phyloP scores from a whole-genome alignment of 35 echinoderm and acorn worm species.

The Amphiura filiformis region DNA sequence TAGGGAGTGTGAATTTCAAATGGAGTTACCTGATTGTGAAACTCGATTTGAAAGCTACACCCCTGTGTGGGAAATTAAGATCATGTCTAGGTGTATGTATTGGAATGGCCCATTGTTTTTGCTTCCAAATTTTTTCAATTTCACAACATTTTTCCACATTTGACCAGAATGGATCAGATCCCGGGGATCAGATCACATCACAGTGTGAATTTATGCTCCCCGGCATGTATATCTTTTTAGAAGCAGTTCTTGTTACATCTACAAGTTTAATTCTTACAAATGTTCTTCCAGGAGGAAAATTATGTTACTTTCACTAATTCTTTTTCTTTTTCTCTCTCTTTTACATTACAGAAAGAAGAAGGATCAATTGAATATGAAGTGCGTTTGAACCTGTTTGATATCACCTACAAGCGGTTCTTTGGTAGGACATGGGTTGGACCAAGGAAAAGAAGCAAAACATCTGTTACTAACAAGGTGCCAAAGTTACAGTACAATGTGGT shows the following conservation, averaged over 20 bases:
- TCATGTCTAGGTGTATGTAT: too few species aligned
- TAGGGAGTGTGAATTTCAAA: too few species aligned
- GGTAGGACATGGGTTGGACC: constrained; percentile 88
- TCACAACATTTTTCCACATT: too few species aligned
- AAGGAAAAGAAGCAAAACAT: constrained; percentile 40
- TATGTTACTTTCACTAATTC: neutral
- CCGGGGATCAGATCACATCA: too few species aligned
- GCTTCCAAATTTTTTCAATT: too few species aligned
- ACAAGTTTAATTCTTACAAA: neutral
- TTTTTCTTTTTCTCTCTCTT: neutral
- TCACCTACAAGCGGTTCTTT: constrained; percentile 92
- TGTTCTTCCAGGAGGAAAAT: neutral
- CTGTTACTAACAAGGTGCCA: neutral
- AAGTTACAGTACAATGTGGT: neutral
- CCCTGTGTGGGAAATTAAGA: too few species aligned
- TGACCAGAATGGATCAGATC: too few species aligned
- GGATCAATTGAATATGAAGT: constrained; percentile 69
- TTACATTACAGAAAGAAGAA: constrained; percentile 52
- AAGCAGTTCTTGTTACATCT: neutral
- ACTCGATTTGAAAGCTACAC: too few species aligned
- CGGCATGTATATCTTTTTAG: neutral
- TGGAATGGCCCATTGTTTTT: too few species aligned
- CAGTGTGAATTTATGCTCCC: neutral
- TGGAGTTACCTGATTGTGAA: too few species aligned
- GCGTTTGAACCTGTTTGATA: constrained; percentile 75